Base-by-base conservation (phyloP, 1,140 invertebrate genomes). In the Polyergus mexicanus region DNA sequence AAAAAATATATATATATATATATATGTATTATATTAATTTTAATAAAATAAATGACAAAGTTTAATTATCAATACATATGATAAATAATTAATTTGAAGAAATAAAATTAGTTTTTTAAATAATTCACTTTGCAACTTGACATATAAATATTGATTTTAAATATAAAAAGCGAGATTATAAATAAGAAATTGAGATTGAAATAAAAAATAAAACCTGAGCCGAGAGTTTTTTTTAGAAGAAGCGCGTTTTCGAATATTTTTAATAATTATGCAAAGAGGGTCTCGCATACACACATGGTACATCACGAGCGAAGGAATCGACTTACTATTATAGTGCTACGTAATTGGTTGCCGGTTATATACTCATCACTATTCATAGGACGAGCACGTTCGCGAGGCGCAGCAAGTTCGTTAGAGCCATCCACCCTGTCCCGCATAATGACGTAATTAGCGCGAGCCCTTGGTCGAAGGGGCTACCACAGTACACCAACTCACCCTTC, bases 301-400 rank as follows among this genome's bases (percentile, higher is more conserved):
- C 6, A 38, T 66, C 32, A 4, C 28, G 72, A 41, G 60, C 62
- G 62, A 32, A 68, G 76, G 65, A 69, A 62, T 60, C 85, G 65
- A 80, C 54, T 63, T 85, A 84, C 58, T 87, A 89, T 91, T 92
- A 88, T 91, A 92, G 91, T 91, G 62, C 83, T 58, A 22, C 77
- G 88, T 92, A 93, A 93, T 93, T 93, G 92, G 90, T 92, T 84
- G 92, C 89, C 88, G 86, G 72, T 88, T 91, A 90, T 91, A 90
- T 93, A 90, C 92, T 93, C 94, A 93, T 94, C 93, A 92, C 91
- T 94, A 94, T 94, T 94, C 94, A 94, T 94, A 93, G 93, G 88
- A 88, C 71, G 90, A 72, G 86, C 89, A 87, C 86, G 86, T 78
- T 91, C 32, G 68, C 86, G 88, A 76, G 71, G 88, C 76, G 63